A percentile compares a stretch with the other conserved stretches of the same genome.
phyloP scores from a whole-genome alignment of 2,888 invertebrate species.

The Ornithoptera priamus region DNA sequence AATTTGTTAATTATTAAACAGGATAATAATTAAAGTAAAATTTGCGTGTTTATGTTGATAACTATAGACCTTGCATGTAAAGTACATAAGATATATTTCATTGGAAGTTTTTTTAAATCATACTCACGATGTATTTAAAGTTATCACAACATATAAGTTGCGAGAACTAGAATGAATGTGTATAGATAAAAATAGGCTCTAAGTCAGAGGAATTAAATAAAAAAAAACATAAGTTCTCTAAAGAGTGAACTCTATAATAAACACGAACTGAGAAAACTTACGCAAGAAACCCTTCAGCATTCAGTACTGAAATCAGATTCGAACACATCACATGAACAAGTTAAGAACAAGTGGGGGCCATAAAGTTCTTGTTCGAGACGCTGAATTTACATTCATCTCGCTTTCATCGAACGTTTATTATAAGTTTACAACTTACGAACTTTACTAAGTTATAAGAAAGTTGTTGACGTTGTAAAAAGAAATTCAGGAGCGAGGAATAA shows the following conservation, averaged over 20 bases:
- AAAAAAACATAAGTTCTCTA: not conserved
- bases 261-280: not conserved
- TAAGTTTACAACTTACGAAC: conserved; percentile 4
- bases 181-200: no score
- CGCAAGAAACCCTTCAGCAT: not conserved
- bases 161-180: no score
- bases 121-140: no score
- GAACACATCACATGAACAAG: not conserved
- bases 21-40: no score
- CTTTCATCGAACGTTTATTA: conserved; percentile 3
- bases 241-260: not conserved
- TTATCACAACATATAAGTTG: no score
- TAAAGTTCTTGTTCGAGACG: conserved; percentile 1
- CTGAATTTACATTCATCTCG: not conserved
- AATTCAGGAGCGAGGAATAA: no score
- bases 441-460: not conserved
- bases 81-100: no score
- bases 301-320: not conserved
- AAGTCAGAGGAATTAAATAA: no score
- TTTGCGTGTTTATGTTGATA: no score
- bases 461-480: not conserved
- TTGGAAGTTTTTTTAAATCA: no score
- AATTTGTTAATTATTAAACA: no score
- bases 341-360: conserved; percentile 1
- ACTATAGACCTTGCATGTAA: no score